Conservation (phyloP, 2,888 invertebrate species). For the Xanthia togata region DNA sequence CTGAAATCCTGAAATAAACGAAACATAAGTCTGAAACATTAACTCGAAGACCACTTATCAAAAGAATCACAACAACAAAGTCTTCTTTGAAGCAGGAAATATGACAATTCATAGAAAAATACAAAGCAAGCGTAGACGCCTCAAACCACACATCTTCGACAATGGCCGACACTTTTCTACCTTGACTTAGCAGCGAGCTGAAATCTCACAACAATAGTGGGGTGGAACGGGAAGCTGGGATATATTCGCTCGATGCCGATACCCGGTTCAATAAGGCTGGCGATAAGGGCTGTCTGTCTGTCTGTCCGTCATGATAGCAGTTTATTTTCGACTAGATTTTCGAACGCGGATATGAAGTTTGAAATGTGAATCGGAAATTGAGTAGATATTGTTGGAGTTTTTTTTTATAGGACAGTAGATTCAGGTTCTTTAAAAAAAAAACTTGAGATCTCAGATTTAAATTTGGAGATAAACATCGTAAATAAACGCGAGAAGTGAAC, state of each 20-base stretch:
- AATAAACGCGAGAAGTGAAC: too few relatives aligned
- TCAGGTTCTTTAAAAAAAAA: too few relatives aligned
- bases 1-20: neutral
- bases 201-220: conserved; percentile 27
- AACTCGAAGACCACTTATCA: neutral
- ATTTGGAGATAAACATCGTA: neutral
- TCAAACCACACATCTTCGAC: neutral
- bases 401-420: neutral
- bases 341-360: neutral
- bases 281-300: conserved; percentile 13
- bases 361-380: conserved; percentile 2
- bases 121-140: neutral
- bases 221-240: neutral
- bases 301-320: neutral
- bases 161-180: conserved; percentile 9
- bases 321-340: conserved; percentile 4
- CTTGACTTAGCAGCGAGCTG: conserved; percentile 4
- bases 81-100: neutral
- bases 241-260: conserved; percentile 22
- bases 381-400: neutral
- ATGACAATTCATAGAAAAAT: neutral
- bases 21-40: neutral
- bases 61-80: neutral
- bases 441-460: too few relatives aligned
- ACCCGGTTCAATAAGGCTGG: conserved; percentile 26